Evolutionary conservation across 2,888 invertebrate genomes (phyloP).

Genomic region (Caenorhabditis macrosperma): DNA sequence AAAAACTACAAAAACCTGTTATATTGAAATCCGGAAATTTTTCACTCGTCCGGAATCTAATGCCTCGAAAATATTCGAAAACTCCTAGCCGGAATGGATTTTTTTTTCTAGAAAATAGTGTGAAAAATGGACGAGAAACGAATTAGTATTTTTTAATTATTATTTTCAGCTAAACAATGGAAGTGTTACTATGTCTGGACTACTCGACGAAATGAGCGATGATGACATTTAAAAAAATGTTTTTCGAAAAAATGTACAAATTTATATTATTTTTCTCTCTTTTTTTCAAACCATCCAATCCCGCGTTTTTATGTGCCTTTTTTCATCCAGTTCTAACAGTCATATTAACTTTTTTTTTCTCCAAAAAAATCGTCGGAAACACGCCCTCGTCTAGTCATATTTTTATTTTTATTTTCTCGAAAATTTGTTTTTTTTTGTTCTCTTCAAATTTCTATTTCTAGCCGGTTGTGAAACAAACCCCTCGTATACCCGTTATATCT

Average conservation of each 20-base stretch:
- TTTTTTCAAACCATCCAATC: conserved; percentile 3
- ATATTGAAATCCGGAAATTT: too few species aligned
- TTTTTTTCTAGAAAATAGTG: too few species aligned
- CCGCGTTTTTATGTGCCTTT: background rate
- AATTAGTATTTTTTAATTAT: background rate
- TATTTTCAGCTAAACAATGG: conserved; percentile 32
- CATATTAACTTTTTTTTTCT: background rate
- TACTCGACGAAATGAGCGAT: conserved; percentile 56
- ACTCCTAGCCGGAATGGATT: too few species aligned
- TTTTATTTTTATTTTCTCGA: background rate
- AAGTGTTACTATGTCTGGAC: conserved; percentile 51
- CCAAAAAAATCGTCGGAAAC: background rate
- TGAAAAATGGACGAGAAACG: too few species aligned
- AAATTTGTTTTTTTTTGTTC: background rate
- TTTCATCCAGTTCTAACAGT: too few species aligned
- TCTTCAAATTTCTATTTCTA: background rate
- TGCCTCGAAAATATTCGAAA: too few species aligned
- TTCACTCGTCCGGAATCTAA: too few species aligned
- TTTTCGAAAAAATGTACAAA: background rate
- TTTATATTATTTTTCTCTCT: background rate
- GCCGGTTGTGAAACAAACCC: background rate
- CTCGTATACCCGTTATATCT: background rate
- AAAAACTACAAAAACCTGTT: too few species aligned
- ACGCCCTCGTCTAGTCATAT: background rate
- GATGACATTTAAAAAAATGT: conserved; percentile 41